Base-by-base conservation (phyloP, 2,888 invertebrate genomes). In the Leptinotarsa peninsularis region DNA sequence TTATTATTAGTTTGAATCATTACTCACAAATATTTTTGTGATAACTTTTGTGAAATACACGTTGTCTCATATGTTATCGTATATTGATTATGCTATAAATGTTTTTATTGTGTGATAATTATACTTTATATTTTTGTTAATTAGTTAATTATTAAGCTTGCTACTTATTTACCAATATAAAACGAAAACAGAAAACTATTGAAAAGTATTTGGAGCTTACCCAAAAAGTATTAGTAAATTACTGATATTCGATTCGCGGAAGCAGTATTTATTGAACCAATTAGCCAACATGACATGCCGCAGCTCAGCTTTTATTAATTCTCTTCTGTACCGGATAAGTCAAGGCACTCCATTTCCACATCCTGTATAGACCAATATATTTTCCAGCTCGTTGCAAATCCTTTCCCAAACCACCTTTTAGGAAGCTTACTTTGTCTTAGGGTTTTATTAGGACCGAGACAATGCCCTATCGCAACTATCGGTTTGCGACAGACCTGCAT, bases 401-500 rank as follows among this genome's bases (percentile, higher is more conserved):
- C 23, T 23, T 13, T 15, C 15, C 3, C 0, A 58, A 23, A 23
- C 4, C 13, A 27, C 23, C 17, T 58, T 15, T 21, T 14, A 21
- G 15, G 15, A 58, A 58, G 15, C 58, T 21, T 15, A 58, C 21
- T 14, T 58, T 15, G 23, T 58, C 15, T 21, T 27, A 21, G 3
- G 21, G 58, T 2, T 17, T 27, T 1, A 58, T 58, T 21, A 58
- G 3, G 58, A 27, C 23, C 21, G 58, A 58, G 27, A 58, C 58
- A 58, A 58, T 58, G 58, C 13, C 58, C 43, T 13, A 27, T 14
- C 58, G 58, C 58, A 58, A 58, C 58, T 58, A 58, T 58, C 21
- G 23, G 21, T 23, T 58, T 58, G 23, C 15, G 58, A 58, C 58
- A 58, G 23, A 23, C 21, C 23, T 4, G 23, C 58, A 17, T 23